Evolutionary conservation across 2,888 invertebrate genomes (phyloP).

Genomic region (Corythucha ciliata): DNA sequence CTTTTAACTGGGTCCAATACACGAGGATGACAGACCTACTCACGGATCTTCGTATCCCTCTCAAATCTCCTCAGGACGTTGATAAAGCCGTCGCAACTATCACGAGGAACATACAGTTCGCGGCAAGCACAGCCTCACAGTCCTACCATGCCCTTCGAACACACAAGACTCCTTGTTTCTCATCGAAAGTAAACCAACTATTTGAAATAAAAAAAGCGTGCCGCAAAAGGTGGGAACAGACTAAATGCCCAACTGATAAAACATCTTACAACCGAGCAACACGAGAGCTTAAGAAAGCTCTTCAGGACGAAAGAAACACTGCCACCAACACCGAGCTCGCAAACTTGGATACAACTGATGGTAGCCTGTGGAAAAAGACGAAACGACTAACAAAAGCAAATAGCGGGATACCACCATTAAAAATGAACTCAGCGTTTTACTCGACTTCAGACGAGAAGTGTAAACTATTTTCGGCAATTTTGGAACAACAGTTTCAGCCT

Average conservation of each 20-base stretch:
- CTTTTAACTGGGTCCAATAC: slow-evolving; percentile 11
- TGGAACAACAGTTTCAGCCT: slow-evolving; percentile 12
- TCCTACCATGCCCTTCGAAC: not conserved
- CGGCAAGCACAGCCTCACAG: not conserved
- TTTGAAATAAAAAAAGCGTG: slow-evolving; percentile 6
- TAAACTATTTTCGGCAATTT: slow-evolving; percentile 1
- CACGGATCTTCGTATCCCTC: slow-evolving; percentile 5
- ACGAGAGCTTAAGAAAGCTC: not conserved
- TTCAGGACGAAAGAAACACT: not conserved
- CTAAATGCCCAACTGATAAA: not conserved
- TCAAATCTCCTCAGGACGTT: slow-evolving; percentile 9
- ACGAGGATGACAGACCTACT: not conserved
- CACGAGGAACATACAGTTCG: slow-evolving; percentile 12
- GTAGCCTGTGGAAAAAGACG: slow-evolving; percentile 11
- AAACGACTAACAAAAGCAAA: not conserved
- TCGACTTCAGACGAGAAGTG: slow-evolving; percentile 5
- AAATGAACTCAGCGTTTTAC: not conserved
- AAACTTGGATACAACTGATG: not conserved
- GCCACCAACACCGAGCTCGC: not conserved
- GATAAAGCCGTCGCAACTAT: slow-evolving; percentile 4
- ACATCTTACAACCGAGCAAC: slow-evolving; percentile 5
- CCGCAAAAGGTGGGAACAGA: slow-evolving; percentile 1
- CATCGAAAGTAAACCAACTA: not conserved
- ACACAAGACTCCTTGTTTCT: slow-evolving; percentile 2
- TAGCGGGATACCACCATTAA: slow-evolving; percentile 8